A percentile compares a stretch with the other conserved stretches of the same genome.
These are phyloP conservation scores for Liopterus haemorrhoidalis DNA, from an alignment of 2,888 invertebrate genomes.

Conservation along the genomic window DNA sequence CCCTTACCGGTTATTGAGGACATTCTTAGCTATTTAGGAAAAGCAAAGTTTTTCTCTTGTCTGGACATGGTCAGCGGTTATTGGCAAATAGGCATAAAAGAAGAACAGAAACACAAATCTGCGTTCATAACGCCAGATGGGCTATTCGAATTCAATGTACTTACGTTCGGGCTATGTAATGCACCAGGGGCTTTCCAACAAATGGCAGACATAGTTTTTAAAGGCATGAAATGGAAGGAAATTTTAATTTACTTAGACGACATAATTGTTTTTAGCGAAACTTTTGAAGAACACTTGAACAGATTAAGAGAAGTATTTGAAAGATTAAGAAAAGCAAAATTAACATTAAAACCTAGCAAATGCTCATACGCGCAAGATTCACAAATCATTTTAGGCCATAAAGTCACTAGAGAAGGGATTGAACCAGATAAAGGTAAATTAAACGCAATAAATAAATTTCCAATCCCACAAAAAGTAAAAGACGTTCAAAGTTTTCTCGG, in stretches of 20 bases:
- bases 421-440: constrained; percentile 17
- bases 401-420: constrained; percentile 13
- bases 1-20: constrained; percentile 31
- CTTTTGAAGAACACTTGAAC: constrained; percentile 26
- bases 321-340: constrained; percentile 21
- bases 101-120: constrained; percentile 26
- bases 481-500: constrained; percentile 21
- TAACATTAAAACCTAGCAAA: constrained; percentile 27
- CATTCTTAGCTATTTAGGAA: constrained; percentile 26
- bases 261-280: constrained; percentile 27
- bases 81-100: constrained; percentile 27
- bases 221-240: constrained; percentile 29
- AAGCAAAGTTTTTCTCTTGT: constrained; percentile 27
- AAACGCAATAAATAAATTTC: constrained; percentile 16
- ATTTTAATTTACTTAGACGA: constrained; percentile 31
- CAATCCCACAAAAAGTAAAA: constrained; percentile 14
- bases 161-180: constrained; percentile 32
- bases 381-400: constrained; percentile 18
- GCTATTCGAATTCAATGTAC: constrained; percentile 28
- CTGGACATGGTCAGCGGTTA: constrained; percentile 31
- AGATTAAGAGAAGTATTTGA: constrained; percentile 26
- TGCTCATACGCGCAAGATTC: constrained; percentile 14
- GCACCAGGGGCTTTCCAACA: constrained; percentile 30
- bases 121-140: constrained; percentile 30
- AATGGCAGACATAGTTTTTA: constrained; percentile 28